These are phyloP conservation scores for Alsophila aescularia DNA, from an alignment of 2,888 invertebrate genomes.

Conservation along the genomic window DNA sequence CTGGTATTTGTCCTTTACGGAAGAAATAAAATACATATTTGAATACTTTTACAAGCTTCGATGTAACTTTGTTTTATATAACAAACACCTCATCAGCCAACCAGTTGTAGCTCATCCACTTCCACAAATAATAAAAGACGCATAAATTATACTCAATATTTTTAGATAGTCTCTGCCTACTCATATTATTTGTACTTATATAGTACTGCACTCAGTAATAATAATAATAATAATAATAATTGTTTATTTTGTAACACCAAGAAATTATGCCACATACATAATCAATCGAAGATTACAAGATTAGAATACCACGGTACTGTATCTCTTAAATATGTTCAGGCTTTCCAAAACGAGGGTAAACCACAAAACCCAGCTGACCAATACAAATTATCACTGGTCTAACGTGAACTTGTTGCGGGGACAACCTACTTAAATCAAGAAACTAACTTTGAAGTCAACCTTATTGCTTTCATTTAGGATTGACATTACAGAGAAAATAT, in stretches of 20 bases:
- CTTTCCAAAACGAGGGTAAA: slow-evolving; percentile 22
- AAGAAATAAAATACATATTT: neutral
- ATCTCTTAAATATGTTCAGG: slow-evolving; percentile 15
- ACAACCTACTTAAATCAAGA: neutral
- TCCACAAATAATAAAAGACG: too few relatives aligned
- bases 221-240: too few relatives aligned
- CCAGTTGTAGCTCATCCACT: too few relatives aligned
- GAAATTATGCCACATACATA: neutral
- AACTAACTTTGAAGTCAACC: neutral
- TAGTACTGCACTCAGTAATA: too few relatives aligned
- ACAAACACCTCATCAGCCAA: too few relatives aligned
- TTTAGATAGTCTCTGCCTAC: too few relatives aligned
- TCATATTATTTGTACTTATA: too few relatives aligned
- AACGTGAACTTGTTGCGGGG: slow-evolving; percentile 33
- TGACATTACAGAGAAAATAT: slow-evolving; percentile 2
- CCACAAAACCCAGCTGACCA: slow-evolving; percentile 13
- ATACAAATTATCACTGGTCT: slow-evolving; percentile 29
- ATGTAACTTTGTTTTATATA: too few relatives aligned
- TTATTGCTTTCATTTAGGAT: slow-evolving; percentile 10
- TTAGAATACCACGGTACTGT: neutral
- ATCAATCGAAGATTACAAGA: neutral
- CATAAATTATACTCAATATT: too few relatives aligned
- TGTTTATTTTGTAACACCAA: too few relatives aligned
- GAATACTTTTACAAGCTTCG: too few relatives aligned
- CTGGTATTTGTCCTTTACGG: neutral